Conservation (phyloP, 2,888 invertebrate species). For the Macaria liturata region DNA sequence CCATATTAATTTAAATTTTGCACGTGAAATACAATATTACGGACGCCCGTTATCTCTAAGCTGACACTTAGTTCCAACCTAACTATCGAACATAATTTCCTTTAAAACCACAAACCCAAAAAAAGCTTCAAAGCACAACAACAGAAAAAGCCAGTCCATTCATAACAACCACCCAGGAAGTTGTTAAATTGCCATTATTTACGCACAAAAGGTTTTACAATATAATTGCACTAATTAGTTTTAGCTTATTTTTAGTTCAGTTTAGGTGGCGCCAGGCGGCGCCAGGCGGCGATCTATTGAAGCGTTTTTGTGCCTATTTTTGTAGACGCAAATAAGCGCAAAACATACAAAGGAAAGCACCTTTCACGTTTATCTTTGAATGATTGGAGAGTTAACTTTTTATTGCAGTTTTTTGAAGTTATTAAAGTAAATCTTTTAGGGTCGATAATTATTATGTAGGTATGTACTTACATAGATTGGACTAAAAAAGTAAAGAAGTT, state of each 20-base stretch:
- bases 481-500: too few relatives aligned
- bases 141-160: slow-evolving; percentile 40
- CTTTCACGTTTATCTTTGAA: not conserved
- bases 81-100: slow-evolving; percentile 12
- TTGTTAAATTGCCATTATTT: slow-evolving; percentile 42
- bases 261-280: slow-evolving; percentile 30
- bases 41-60: slow-evolving; percentile 1
- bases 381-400: too few relatives aligned
- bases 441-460: too few relatives aligned
- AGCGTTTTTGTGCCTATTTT: slow-evolving; percentile 3
- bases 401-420: not conserved
- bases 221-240: slow-evolving; percentile 41
- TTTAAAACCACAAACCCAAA: slow-evolving; percentile 32
- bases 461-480: too few relatives aligned
- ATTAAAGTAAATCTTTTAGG: too few relatives aligned
- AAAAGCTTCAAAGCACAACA: slow-evolving; percentile 12
- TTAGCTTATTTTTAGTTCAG: slow-evolving; percentile 29
- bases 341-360: not conserved
- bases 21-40: too few relatives aligned
- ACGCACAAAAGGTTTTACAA: slow-evolving; percentile 42
- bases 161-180: slow-evolving; percentile 53
- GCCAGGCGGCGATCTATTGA: slow-evolving; percentile 20
- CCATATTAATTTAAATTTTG: too few relatives aligned
- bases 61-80: not conserved
- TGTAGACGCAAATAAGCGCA: not conserved